Conservation (phyloP, 2,797 vertebrate genomes). For the Phoxinus dragarum region DNA sequence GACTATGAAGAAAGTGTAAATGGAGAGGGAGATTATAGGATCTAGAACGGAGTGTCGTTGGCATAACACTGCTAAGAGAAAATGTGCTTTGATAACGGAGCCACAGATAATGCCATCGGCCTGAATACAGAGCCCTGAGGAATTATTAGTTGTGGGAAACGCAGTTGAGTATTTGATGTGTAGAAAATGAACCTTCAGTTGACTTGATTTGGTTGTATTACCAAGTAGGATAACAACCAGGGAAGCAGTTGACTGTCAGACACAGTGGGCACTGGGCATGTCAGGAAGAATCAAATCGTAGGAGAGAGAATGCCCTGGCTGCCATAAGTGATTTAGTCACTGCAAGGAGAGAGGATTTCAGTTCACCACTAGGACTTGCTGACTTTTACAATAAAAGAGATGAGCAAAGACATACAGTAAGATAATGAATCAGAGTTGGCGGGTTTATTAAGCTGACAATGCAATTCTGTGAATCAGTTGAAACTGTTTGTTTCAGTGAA, state of each 20-base stretch:
- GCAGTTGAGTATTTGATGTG: not conserved
- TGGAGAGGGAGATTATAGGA: slow-evolving; percentile 25
- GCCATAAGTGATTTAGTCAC: not conserved
- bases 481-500: not conserved
- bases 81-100: slow-evolving; percentile 35
- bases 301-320: not conserved
- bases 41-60: slow-evolving; percentile 1
- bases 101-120: slow-evolving; percentile 12
- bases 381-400: slow-evolving; percentile 11
- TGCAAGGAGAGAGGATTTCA: not conserved
- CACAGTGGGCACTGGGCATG: not conserved
- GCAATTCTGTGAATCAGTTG: not conserved
- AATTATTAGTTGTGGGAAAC: slow-evolving; percentile 56
- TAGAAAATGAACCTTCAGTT: not conserved
- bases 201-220: not conserved
- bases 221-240: not conserved
- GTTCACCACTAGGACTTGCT: not conserved
- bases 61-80: slow-evolving; percentile 25
- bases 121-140: slow-evolving; percentile 10
- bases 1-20: slow-evolving; percentile 40
- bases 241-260: not conserved
- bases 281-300: not conserved
- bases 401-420: not conserved
- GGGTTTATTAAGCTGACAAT: not conserved
- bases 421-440: not conserved